These are phyloP conservation scores for Nasua narica DNA, from an alignment of 2,797 vertebrate genomes.

Conservation along the genomic window DNA sequence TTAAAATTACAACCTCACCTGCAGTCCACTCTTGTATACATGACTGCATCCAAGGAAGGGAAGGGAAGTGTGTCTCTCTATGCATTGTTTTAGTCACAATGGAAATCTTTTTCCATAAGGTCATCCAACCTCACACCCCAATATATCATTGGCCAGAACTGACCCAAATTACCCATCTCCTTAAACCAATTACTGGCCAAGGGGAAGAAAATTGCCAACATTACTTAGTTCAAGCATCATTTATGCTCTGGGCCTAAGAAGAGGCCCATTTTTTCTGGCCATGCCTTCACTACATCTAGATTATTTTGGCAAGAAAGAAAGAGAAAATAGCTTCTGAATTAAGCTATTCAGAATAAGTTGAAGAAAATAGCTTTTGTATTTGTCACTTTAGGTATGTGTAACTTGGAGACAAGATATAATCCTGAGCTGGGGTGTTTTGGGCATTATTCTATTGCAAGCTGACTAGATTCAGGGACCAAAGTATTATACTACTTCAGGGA, in stretches of 20 bases:
- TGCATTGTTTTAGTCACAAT: not conserved
- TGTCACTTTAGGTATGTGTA: not conserved
- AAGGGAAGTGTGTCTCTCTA: not conserved
- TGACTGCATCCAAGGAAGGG: not conserved
- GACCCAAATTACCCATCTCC: not conserved
- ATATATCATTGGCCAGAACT: not conserved
- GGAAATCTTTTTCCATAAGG: not conserved
- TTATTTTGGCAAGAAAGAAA: not conserved
- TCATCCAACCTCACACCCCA: not conserved
- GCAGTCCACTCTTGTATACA: not conserved
- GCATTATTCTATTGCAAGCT: not conserved
- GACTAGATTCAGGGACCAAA: not conserved
- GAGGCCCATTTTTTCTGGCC: not conserved
- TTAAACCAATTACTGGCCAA: not conserved
- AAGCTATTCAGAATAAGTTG: not conserved
- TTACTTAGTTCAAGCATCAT: not conserved
- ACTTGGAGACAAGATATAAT: not conserved
- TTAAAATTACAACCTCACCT: not conserved
- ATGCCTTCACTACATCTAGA: not conserved
- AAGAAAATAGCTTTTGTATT: not conserved
- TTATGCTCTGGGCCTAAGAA: not conserved
- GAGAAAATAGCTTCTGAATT: not conserved
- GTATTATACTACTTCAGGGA: not conserved
- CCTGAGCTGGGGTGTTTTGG: not conserved
- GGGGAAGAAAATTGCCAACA: too few species aligned